A percentile compares a stretch with the other conserved stretches of the same genome.
phyloP scores from a whole-genome alignment of 2,113 vertebrate species.

The Xenopus laevis region DNA sequence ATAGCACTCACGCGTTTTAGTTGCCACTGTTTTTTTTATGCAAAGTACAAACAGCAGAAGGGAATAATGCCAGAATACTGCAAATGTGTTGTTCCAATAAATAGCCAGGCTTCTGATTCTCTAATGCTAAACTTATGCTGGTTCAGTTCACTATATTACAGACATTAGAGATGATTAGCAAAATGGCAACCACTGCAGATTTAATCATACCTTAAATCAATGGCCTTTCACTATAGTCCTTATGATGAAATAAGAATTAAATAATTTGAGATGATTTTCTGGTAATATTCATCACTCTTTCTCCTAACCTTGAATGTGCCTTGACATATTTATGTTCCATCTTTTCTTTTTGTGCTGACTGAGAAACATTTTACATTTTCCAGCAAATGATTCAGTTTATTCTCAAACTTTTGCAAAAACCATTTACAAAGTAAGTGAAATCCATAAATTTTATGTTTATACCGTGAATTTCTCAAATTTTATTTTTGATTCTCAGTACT shows the following conservation, averaged over 20 bases:
- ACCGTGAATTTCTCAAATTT: neutral
- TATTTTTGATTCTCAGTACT: neutral
- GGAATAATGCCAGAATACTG: no score
- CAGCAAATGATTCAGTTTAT: conserved; percentile 1
- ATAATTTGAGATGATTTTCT: conserved; percentile 2
- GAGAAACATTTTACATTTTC: conserved; percentile 1
- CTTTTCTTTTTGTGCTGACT: conserved; percentile 2
- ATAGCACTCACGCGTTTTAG: no score
- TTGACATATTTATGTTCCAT: conserved; percentile 1
- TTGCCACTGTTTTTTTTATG: no score
- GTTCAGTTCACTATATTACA: neutral
- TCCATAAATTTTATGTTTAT: neutral
- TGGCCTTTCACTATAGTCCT: neutral
- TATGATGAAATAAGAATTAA: conserved; percentile 1
- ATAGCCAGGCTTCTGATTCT: neutral
- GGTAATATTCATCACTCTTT: conserved; percentile 3
- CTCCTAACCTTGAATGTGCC: conserved; percentile 1
- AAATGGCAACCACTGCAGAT: neutral
- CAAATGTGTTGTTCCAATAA: no score
- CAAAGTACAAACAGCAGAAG: no score
- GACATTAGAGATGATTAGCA: neutral
- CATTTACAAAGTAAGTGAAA: neutral
- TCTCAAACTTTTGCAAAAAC: conserved; percentile 2
- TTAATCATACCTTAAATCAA: neutral
- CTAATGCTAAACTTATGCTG: neutral